Conservation (phyloP, 2,113 vertebrate species). For the Agapornis roseicollis region DNA sequence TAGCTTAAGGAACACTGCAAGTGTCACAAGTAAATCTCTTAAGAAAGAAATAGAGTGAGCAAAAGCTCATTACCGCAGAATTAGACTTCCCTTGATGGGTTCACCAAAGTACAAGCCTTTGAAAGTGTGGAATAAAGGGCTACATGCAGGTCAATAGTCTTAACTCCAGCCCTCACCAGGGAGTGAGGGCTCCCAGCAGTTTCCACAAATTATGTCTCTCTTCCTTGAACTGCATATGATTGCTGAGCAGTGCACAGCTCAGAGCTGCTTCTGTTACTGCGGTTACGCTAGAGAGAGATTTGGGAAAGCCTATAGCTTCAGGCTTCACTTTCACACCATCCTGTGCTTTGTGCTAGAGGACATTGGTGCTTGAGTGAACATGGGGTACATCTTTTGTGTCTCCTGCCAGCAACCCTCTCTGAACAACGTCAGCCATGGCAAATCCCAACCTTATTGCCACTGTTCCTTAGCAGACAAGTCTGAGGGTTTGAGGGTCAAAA, state of each 20-base stretch:
- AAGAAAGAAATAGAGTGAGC: not conserved
- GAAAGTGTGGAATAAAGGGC: not conserved
- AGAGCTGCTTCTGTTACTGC: not conserved
- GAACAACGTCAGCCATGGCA: not conserved
- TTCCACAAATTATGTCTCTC: not conserved
- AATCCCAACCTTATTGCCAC: not conserved
- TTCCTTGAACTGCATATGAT: not conserved
- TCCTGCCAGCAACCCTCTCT: not conserved
- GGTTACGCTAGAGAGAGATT: not conserved
- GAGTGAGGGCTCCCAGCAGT: not conserved
- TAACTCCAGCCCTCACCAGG: not conserved
- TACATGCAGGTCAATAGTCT: not conserved
- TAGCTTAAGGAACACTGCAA: not conserved
- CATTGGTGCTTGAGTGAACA: not conserved
- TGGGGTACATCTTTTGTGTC: rapidly evolving
- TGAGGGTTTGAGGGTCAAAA: not conserved
- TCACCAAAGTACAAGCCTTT: not conserved
- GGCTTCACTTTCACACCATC: not conserved
- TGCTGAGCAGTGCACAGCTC: not conserved
- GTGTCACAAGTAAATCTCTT: not conserved
- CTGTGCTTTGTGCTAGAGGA: not conserved
- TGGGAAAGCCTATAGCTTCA: not conserved
- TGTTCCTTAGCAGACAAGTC: not conserved
- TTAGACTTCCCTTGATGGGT: not conserved
- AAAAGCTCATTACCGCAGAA: not conserved